Percentiles rank a stretch among this genome's conserved stretches.
Evolutionary conservation across 1,140 invertebrate species (phyloP).

Genomic region (Dryas iulia): DNA sequence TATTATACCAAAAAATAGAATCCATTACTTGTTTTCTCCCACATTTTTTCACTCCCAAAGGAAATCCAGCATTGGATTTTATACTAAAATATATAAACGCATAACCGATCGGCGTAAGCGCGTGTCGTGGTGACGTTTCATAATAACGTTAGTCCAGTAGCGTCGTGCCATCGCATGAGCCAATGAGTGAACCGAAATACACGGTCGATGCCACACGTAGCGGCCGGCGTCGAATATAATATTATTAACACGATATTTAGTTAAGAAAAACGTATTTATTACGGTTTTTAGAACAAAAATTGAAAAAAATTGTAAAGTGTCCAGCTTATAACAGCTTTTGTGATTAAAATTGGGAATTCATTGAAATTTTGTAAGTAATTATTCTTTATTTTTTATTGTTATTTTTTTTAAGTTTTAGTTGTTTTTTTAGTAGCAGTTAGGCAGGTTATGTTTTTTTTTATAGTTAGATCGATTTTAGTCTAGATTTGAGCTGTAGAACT

Average conservation of each 20-base stretch:
- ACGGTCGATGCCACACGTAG: conserved; percentile 33
- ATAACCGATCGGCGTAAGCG: conserved; percentile 42
- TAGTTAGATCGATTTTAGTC: not conserved
- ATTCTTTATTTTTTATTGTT: not conserved
- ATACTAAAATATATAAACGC: not conserved
- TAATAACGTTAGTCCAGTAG: conserved; percentile 23
- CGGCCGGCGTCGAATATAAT: conserved; percentile 29
- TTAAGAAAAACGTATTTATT: not conserved
- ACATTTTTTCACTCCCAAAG: not conserved
- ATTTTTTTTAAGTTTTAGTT: not conserved
- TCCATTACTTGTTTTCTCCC: not conserved
- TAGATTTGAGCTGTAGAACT: not conserved
- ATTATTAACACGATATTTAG: not conserved
- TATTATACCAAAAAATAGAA: not conserved
- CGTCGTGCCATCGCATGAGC: conserved; percentile 27
- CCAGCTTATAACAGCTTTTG: not conserved
- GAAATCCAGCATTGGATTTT: not conserved
- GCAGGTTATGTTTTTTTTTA: not conserved
- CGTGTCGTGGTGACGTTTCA: conserved; percentile 47
- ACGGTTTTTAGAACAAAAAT: not conserved
- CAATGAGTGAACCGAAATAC: conserved; percentile 35
- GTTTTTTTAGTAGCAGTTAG: not conserved
- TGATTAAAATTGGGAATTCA: not conserved
- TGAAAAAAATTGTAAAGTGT: not conserved
- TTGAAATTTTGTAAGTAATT: not conserved